These are phyloP conservation scores for Megaceryle maxima DNA, from an alignment of 2,113 vertebrate species.

Conservation along the genomic window DNA sequence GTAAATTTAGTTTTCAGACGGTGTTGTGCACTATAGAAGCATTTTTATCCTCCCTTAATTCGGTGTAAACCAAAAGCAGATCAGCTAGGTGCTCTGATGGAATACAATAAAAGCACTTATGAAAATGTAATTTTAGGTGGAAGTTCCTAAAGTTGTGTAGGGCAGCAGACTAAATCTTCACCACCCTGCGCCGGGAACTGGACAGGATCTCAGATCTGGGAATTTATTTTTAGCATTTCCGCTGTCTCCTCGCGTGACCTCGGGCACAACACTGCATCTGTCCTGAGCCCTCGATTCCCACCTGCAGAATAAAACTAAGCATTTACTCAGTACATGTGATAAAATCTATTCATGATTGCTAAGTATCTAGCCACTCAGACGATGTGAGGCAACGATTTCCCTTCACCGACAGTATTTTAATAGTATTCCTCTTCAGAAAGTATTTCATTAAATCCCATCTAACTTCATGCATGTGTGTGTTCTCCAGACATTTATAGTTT, in stretches of 20 bases:
- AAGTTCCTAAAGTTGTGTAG: not conserved
- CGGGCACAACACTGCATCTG: constrained; percentile 9
- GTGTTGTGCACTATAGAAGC: not conserved
- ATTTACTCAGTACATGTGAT: constrained; percentile 31
- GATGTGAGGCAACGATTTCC: constrained; percentile 22
- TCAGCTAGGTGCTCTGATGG: not conserved
- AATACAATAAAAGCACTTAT: not conserved
- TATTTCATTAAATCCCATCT: constrained; percentile 53
- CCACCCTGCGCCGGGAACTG: not conserved
- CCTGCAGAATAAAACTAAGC: constrained; percentile 54
- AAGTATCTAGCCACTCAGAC: constrained; percentile 3
- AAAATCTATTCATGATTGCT: constrained; percentile 49
- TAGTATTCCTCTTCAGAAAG: constrained; percentile 30
- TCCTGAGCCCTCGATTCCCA: constrained; percentile 13
- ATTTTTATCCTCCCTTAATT: not conserved
- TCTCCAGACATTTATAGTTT: constrained; percentile 87
- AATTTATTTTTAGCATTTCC: constrained; percentile 22
- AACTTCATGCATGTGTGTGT: constrained; percentile 52
- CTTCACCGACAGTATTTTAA: constrained; percentile 34
- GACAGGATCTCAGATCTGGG: not conserved
- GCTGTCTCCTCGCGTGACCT: constrained; percentile 15
- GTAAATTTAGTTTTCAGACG: not conserved
- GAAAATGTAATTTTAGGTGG: not conserved
- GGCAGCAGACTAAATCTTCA: not conserved
- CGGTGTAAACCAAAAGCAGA: not conserved